These are phyloP conservation scores for Dipodomys spectabilis DNA, from an alignment of 2,113 vertebrate genomes.

Conservation along the genomic window DNA sequence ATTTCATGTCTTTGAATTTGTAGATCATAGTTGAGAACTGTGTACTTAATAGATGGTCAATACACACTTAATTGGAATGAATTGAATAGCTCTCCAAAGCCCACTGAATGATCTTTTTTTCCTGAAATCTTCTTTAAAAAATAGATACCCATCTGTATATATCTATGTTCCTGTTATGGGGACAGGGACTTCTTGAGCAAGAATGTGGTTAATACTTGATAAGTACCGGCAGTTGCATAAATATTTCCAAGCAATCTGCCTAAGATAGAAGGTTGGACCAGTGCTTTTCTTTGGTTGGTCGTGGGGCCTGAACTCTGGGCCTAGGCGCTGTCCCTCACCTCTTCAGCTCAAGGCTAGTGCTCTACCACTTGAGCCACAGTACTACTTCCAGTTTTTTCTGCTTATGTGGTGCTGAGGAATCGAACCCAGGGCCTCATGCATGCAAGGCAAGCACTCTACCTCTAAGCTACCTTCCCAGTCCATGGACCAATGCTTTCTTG, in stretches of 20 bases:
- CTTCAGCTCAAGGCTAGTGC: too few relatives aligned
- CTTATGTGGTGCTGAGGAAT: too few relatives aligned
- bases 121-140: constrained; percentile 25
- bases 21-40: background rate
- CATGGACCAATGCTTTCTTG: too few relatives aligned
- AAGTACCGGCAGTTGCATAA: background rate
- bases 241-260: constrained; percentile 26
- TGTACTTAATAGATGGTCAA: background rate
- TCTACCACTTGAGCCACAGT: too few relatives aligned
- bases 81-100: background rate
- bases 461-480: too few relatives aligned
- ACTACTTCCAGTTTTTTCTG: too few relatives aligned
- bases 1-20: background rate
- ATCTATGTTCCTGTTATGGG: background rate
- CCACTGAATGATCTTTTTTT: background rate
- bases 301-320: too few relatives aligned
- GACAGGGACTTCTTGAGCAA: background rate
- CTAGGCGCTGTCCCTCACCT: too few relatives aligned
- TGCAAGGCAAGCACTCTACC: too few relatives aligned
- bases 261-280: background rate
- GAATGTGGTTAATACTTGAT: background rate
- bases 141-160: background rate
- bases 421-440: too few relatives aligned
- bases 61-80: background rate
- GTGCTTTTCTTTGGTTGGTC: background rate